Base-by-base conservation (phyloP, 2,888 invertebrate species). In the Pristionchus maxplancki region DNA sequence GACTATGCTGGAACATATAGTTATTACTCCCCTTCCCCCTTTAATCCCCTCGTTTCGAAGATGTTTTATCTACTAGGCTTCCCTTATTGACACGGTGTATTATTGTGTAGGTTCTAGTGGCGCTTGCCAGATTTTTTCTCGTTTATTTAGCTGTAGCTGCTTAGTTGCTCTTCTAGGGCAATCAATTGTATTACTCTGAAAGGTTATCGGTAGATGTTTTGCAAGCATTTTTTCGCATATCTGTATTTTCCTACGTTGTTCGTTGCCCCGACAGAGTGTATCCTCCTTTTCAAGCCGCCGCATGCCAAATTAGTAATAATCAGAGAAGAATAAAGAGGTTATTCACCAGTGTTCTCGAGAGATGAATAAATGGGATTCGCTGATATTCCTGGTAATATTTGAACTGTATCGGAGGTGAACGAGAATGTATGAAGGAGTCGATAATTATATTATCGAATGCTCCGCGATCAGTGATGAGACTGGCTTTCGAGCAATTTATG, bases 1-100 rank as follows among this genome's bases (percentile, higher is more conserved):
- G 78, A 78, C 78, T 78, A 78, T 78, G 78, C 78, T 78, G 78
- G 44, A 78, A 78, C 78, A 78, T 48, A 78, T 78, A 78, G 78
- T 78, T 78, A 78, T 78, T 78, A 78, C 28, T 78, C 78, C 74
- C 74, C 37, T 40, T 11, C 44, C 78, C n/a, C 44, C 15, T 37
- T 71, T 74, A 28, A 9, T 62, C 28, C 31, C 24, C 58, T 44
- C 58, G n/a, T 58, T 58, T 67, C 15, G 34, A n/a, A n/a, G n/a
- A 67, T 17, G 64, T 67, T 67, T 67, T 67, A 74, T 74, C 78
- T 71, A 44, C 44, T 78, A 48, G n/a, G 24, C 31, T 11, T 78
- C 37, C 71, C 20, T 24, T 24, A 6, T 78, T 34, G 78, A 78
- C 40, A 78, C 78, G 78, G 78, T 78, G 78, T 78, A 78, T 78